Evolutionary conservation across 2,113 vertebrate genomes (phyloP).

Genomic region (Phalacrocorax pelagicus): DNA sequence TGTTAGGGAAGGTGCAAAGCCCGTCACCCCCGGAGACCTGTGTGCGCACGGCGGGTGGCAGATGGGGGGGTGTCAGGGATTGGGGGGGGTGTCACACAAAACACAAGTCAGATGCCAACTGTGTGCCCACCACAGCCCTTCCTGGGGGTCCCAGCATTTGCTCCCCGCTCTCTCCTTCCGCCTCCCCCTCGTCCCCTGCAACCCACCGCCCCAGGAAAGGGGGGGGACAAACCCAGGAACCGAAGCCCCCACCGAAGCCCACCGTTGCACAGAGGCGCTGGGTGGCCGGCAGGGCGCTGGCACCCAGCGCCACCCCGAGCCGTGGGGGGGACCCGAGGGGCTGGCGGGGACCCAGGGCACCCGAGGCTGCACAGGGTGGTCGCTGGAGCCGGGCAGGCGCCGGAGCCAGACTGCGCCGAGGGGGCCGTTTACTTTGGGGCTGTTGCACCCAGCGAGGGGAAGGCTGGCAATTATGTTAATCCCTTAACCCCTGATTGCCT

Average conservation of each 20-base stretch:
- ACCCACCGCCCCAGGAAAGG: not conserved
- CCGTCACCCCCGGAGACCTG: not conserved
- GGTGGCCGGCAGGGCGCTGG: not conserved
- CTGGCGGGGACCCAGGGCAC: not conserved
- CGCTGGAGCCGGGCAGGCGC: not conserved
- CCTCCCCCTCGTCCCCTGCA: too few relatives aligned
- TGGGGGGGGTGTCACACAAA: not conserved
- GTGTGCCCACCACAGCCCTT: not conserved
- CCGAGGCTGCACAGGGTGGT: not conserved
- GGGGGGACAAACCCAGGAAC: not conserved
- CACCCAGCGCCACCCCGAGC: not conserved
- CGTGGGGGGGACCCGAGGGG: not conserved
- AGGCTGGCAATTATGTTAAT: constrained; percentile 82
- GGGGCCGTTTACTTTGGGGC: constrained; percentile 29
- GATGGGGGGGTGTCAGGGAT: not conserved
- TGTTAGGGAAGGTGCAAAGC: constrained; percentile 32
- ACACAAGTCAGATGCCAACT: not conserved
- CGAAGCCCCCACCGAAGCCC: too few relatives aligned
- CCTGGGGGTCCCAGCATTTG: not conserved
- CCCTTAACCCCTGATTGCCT: constrained; percentile 89
- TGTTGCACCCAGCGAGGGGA: constrained; percentile 38
- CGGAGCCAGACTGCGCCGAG: constrained; percentile 10
- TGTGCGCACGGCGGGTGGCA: too few relatives aligned
- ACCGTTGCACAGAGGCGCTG: fast-evolving
- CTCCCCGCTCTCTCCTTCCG: not conserved